Evolutionary conservation across 2,113 vertebrate genomes (phyloP).

Genomic region (Pungitius pungitius): DNA sequence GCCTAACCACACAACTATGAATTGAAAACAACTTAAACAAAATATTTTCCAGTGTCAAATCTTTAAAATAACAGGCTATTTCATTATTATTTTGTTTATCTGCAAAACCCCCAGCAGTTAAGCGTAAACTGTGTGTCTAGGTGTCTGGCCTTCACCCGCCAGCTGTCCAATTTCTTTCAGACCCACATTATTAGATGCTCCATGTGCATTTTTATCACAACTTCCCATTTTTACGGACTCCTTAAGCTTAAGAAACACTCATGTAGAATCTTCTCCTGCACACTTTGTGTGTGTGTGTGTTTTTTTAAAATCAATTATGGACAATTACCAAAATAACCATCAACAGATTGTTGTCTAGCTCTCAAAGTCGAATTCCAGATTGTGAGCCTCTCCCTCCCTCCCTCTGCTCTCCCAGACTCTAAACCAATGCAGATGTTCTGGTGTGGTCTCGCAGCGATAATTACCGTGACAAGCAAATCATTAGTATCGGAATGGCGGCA

Average conservation of each 20-base stretch:
- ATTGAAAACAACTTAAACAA: conserved; percentile 17
- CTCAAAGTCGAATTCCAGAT: conserved; percentile 76
- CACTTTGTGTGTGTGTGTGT: conserved; percentile 42
- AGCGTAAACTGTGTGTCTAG: conserved; percentile 44
- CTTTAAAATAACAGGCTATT: conserved; percentile 35
- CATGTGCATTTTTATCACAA: conserved; percentile 57
- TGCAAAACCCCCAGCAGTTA: conserved; percentile 47
- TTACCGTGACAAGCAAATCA: conserved; percentile 81
- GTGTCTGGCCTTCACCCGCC: conserved; percentile 58
- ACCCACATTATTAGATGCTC: conserved; percentile 58
- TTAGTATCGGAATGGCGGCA: conserved; percentile 79
- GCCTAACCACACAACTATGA: not conserved
- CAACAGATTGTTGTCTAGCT: conserved; percentile 79
- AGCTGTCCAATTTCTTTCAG: conserved; percentile 62
- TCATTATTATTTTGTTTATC: conserved; percentile 51
- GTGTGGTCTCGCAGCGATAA: conserved; percentile 78
- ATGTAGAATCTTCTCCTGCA: conserved; percentile 67
- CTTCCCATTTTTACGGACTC: conserved; percentile 61
- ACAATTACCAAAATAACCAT: conserved; percentile 79
- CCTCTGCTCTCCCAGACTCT: conserved; percentile 65
- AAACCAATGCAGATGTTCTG: conserved; percentile 83
- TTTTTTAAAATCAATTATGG: conserved; percentile 71
- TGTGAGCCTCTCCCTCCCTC: conserved; percentile 69
- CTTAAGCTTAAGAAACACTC: conserved; percentile 52
- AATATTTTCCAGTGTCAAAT: conserved; percentile 45